Evolutionary conservation across 2,113 vertebrate species (phyloP), one percentile per base, ranked within the genome.

Genomic region (rabbit (Oryctolagus cuniculus)): DNA sequence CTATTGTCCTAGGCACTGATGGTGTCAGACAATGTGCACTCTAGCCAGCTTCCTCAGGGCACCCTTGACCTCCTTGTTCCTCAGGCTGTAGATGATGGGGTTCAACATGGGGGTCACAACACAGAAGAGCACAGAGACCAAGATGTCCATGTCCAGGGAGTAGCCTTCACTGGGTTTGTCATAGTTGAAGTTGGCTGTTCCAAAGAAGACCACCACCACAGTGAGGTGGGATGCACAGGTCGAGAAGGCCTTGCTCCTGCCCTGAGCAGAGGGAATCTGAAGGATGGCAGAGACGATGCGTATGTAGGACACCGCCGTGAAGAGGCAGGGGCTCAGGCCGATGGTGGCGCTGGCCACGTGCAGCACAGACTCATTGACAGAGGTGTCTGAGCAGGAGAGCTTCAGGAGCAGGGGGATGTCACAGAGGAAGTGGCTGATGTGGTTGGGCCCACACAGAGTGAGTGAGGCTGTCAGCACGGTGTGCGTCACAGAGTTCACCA

Each of bases 241-340:
- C 13, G 96, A 97, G 72, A 97, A 96, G 90, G 95, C 86, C 53
- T 97, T 97, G 34, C 1, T 36, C n/a, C 87, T 84, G n/a, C 92
- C 95, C 88, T 90, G 0, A 19, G 73, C 44, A 1, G 79, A 97
- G 8, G 10, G 61, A 17, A 92, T 96, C 75, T 72, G 77, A 12
- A 97, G 90, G 44, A 97, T 17, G 15, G 96, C 87, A 27, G 31
- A 90, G 77, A 96, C 72, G 69, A 98, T 97, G 49, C 95, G 55
- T 0, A 31, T 3, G 4, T 97, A 96, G 79, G 95, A 96, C 19
- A 81, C 58, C 49, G 83, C 81, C 24, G 89, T 95, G 11, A 95
- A 93, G 13, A 96, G 12, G 27, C 79, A 96, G 74, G 96, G 91
- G 21, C 89, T 94, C 9, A 89, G 78, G 79, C 96, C 97, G 2